Conservation (phyloP, 2,888 invertebrate genomes). For the Pyrochroa serraticornis region DNA sequence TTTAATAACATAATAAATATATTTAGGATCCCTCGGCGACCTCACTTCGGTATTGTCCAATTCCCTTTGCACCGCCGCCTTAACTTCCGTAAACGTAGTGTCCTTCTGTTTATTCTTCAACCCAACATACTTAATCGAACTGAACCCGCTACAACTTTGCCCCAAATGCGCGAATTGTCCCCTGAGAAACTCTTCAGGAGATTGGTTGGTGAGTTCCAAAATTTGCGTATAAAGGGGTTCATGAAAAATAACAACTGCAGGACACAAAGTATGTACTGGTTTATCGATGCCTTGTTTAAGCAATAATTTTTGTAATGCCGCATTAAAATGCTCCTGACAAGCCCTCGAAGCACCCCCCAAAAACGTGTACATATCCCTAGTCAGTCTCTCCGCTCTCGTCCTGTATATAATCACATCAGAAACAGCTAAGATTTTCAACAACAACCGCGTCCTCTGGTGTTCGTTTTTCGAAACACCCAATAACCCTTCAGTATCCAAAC, state of each 20-base stretch:
- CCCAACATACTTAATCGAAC: conserved; percentile 73
- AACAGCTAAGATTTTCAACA: conserved; percentile 80
- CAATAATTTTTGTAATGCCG: conserved; percentile 58
- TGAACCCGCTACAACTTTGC: conserved; percentile 73
- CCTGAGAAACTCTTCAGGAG: conserved; percentile 67
- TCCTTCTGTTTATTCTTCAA: conserved; percentile 58
- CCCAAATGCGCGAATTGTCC: conserved; percentile 67
- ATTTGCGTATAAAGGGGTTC: conserved; percentile 77
- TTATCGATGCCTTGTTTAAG: conserved; percentile 38
- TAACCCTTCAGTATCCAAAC: conserved; percentile 82
- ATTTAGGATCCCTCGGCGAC: conserved; percentile 69
- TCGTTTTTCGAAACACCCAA: conserved; percentile 63
- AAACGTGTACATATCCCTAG: conserved; percentile 78
- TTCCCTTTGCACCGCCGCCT: conserved; percentile 65
- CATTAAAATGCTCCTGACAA: conserved; percentile 74
- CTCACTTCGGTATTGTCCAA: conserved; percentile 74
- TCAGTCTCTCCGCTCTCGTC: conserved; percentile 75
- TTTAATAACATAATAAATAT: conserved; percentile 72
- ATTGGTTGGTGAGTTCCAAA: conserved; percentile 64
- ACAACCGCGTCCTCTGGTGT: conserved; percentile 69
- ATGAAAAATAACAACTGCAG: conserved; percentile 79
- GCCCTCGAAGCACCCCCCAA: conserved; percentile 77
- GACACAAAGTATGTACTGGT: conserved; percentile 60
- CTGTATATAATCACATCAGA: conserved; percentile 81
- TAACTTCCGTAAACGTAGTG: conserved; percentile 69